Base-by-base conservation (phyloP, 2,888 invertebrate species). In the Drosophila pseudotalamancana region DNA sequence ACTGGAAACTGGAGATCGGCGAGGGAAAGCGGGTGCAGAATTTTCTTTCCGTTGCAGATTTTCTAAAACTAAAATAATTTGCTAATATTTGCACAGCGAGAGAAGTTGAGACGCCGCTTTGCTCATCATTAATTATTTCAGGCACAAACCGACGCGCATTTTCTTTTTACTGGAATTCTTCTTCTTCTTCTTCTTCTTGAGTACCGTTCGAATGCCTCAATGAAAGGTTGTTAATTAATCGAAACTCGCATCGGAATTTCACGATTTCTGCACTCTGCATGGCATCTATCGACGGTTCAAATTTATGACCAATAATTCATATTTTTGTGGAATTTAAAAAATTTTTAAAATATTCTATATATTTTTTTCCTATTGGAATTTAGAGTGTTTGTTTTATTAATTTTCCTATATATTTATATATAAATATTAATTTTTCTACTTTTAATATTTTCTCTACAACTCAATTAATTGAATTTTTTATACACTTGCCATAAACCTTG, bases 71-170 rank as follows among this genome's bases (percentile, higher is more conserved):
- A 83, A 80, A 87, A 81, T 80, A 87, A 88, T 88, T 88, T 80
- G 88, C 83, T 76, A 87, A 87, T 88, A 87, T 88, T 87, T 88
- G 83, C 88, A 78, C 80, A 80, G 68, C 85, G 40, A 64, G 66
- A 70, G n/a, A 79, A 75, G 80, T 69, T 72, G 72, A 65, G 65
- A 55, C 40, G 54, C 62, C 59, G 63, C 61, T 59, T 53, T 57
- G 66, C 69, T 70, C 79, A 79, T 85, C 87, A 87, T 87, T 87
- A 87, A 88, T 87, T 86, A 88, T 77, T 69, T 60, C 54, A 53
- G 78, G 54, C 71, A 59, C 68, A 84, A 76, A 46, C 39, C 48
- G 21, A 40, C 42, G 49, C 51, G 51, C 64, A 11, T 16, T 11
- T 14, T 14, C 18, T n/a, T n/a, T n/a, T n/a, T n/a, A n/a, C n/a